Base-by-base conservation (phyloP, 2,797 vertebrate genomes). In the Cetoscarus ocellatus region DNA sequence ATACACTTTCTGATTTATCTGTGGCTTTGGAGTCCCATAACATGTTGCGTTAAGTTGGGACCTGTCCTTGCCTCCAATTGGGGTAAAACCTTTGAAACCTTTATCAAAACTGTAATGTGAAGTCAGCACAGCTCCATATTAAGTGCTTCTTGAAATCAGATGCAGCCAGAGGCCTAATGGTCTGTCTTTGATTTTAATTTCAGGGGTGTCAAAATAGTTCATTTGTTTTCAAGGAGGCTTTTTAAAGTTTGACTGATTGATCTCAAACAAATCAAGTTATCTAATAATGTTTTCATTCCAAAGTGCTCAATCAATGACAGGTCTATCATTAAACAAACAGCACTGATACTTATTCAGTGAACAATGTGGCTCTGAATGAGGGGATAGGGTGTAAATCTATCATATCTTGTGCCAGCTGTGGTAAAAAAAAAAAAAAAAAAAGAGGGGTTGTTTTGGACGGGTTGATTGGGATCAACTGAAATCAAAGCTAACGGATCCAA, bases 401-500 rank as follows among this genome's bases (percentile, higher is more conserved):
- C 18, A 10, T 45, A 49, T 50, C 35, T 34, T 43, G 39, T 47
- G 47, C 49, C 50, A 34, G 61, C 56, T 67, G 68, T 43, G 35
- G 50, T 11, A 56, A 36, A 67, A 27, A 75, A 58, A 27, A 39
- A 56, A 36, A 67, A 27, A 75, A 58, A 27, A 39, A 39, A 39
- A 75, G 61, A 76, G 74, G 45, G 69, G 57, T 70, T 73, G 51
- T 67, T 73, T 67, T 70, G 75, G 60, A 81, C 8, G 39, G 27
- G 78, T 66, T 83, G 80, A 91, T 87, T 88, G 82, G 76, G 72
- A 84, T 87, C 72, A 76, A 67, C 87, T 75, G 80, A 66, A 90
- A 92, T 82, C 55, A 70, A 83, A 67, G 72, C 70, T 70, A 45
- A 6, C 40, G 57, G 51, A 82, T 59, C 69, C 75, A 75, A 88